These are phyloP conservation scores for Forbesichthys papilliferus DNA, from an alignment of 2,113 vertebrate genomes.

Conservation along the genomic window DNA sequence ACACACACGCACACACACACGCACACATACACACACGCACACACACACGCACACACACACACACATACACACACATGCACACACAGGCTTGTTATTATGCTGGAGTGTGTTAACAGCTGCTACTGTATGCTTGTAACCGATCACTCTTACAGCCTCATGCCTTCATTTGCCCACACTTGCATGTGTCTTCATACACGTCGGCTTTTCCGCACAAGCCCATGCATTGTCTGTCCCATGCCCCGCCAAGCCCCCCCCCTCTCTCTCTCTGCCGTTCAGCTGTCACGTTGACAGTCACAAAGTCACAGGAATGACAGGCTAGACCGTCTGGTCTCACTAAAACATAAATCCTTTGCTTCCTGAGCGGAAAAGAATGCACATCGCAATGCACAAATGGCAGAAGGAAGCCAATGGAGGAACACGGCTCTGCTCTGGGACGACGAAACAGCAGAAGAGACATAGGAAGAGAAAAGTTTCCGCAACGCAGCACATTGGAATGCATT, in stretches of 20 bases:
- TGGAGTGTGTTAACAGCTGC: slow-evolving; percentile 38
- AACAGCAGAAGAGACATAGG: slow-evolving; percentile 46
- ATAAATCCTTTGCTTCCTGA: slow-evolving; percentile 58
- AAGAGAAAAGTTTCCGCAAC: slow-evolving; percentile 67
- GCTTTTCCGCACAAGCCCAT: slow-evolving; percentile 29
- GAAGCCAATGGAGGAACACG: slow-evolving; percentile 54
- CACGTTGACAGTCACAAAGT: slow-evolving; percentile 40
- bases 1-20: not conserved
- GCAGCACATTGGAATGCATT: slow-evolving; percentile 42
- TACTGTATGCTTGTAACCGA: slow-evolving; percentile 29
- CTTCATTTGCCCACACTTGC: slow-evolving; percentile 43
- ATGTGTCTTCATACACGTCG: slow-evolving; percentile 40
- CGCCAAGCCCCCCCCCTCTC: slow-evolving; percentile 18
- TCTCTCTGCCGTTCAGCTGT: slow-evolving; percentile 58
- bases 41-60: not conserved
- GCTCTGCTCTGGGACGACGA: slow-evolving; percentile 45
- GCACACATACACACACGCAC: not conserved
- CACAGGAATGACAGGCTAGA: slow-evolving; percentile 26
- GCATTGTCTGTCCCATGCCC: slow-evolving; percentile 32
- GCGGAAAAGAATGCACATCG: slow-evolving; percentile 64
- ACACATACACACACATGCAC: not conserved
- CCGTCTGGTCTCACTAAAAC: slow-evolving; percentile 13
- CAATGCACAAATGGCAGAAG: slow-evolving; percentile 66
- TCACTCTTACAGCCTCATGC: slow-evolving; percentile 8
- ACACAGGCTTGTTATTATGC: no score